Evolutionary conservation across 2,113 vertebrate genomes (phyloP).

Genomic region (Phoxinus phoxinus): DNA sequence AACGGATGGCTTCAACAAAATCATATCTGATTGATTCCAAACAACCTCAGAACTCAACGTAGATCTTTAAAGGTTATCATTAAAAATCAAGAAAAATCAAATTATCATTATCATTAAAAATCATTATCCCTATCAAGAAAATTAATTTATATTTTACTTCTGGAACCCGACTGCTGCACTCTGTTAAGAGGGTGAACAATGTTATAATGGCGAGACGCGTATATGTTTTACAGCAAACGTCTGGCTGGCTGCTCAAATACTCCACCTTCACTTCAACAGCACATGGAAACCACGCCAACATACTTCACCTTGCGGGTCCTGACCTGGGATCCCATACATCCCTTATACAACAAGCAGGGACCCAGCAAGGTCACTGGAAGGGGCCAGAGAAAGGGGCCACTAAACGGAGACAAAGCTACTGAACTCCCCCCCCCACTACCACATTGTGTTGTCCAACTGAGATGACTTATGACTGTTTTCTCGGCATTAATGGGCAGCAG

Average conservation of each 20-base stretch:
- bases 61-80: background rate
- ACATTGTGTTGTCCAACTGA: conserved; percentile 40
- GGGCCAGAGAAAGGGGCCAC: conserved; percentile 27
- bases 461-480: conserved; percentile 56
- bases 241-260: background rate
- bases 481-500: conserved; percentile 47
- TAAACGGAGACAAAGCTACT: conserved; percentile 33
- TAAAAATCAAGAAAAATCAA: no score
- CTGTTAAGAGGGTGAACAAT: background rate
- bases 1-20: background rate
- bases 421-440: conserved; percentile 11
- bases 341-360: conserved; percentile 23
- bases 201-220: background rate
- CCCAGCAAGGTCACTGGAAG: conserved; percentile 41
- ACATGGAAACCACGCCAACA: conserved; percentile 33
- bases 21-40: background rate
- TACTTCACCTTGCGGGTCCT: conserved; percentile 38
- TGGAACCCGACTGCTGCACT: background rate
- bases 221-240: background rate
- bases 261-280: conserved; percentile 12
- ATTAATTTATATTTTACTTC: background rate
- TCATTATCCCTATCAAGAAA: background rate
- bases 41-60: background rate
- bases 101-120: background rate
- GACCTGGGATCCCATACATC: conserved; percentile 45